A percentile compares a stretch with the other conserved stretches of the same genome.
Conservation (phyloP, 1,140 invertebrate species). For the Geopemphigus sp. region DNA sequence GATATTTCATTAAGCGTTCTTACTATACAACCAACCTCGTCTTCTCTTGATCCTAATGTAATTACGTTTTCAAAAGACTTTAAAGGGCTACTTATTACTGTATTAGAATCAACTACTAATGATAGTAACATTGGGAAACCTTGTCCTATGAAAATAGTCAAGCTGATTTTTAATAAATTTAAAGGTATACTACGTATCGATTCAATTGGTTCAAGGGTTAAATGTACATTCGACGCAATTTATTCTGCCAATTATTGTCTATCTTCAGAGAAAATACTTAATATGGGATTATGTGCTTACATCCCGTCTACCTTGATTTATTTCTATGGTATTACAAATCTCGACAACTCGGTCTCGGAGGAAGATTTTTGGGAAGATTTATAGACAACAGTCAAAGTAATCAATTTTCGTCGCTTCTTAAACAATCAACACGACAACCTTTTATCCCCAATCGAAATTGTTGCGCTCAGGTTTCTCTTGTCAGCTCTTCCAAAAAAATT, state of each 20-base stretch:
- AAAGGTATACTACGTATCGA: conserved; percentile 7
- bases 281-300: conserved; percentile 4
- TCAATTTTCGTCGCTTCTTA: background rate
- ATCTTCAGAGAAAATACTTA: background rate
- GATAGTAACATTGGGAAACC: background rate
- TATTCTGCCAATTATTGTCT: background rate
- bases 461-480: background rate
- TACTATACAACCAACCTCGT: background rate
- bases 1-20: too few species aligned
- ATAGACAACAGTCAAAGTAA: background rate
- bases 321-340: background rate
- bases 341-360: background rate
- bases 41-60: background rate
- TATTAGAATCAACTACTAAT: background rate
- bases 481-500: background rate
- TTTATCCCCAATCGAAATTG: background rate
- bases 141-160: background rate
- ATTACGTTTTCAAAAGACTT: background rate
- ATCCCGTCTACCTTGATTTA: background rate
- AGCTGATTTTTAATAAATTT: conserved; percentile 13
- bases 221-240: conserved; percentile 8
- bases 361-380: conserved; percentile 22
- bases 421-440: background rate
- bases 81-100: background rate
- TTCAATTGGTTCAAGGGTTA: background rate